Base-by-base conservation (phyloP, 2,113 vertebrate species). In the Lampris incognitus region DNA sequence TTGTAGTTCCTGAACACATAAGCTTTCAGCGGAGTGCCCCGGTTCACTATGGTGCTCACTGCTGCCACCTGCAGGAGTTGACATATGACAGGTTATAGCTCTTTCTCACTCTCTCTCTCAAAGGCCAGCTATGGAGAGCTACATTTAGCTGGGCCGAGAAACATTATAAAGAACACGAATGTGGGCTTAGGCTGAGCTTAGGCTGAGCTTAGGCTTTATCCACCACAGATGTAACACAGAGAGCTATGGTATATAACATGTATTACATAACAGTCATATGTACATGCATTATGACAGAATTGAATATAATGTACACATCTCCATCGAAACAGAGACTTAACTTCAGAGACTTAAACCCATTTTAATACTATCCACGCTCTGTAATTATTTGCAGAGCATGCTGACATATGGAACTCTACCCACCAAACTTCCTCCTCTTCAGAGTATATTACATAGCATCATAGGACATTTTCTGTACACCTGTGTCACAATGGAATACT, bases 1-100 rank as follows among this genome's bases (percentile, higher is more conserved):
- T 96, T 97, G 89, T 99, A 98, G 93, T 98, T 99, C 88, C 97
- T 95, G 81, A 99, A 99, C 70, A 99, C 96, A 76, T 96, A 98
- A 2, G 97, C 97, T 91, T 97, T 99, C 55, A 97, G 90, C 3
- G 96, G 94, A 55, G 94, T 94, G 63, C 98, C 97, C 89, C 94
- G 94, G 91, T 96, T 98, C 52, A 99, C 97, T 71, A 98, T 89
- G 42, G 97, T 97, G 88, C 97, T 99, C 80, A 98, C 95, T 49
- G 97, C 97, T 92, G 97, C 95, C 83, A 99, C 95, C 98, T 98
- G 83, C 48, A 61, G 68, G 76, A 24, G n/a, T 72, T 6, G 2
- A 76, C 50, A 58, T 58, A 54, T 39, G 13, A 42, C 1, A 4
- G 13, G 10, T 39, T 44, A 54, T 5, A 66, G 3, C 2, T 36